Evolutionary conservation across 2,888 invertebrate species (phyloP).

Genomic region (Vesta saturnalis): DNA sequence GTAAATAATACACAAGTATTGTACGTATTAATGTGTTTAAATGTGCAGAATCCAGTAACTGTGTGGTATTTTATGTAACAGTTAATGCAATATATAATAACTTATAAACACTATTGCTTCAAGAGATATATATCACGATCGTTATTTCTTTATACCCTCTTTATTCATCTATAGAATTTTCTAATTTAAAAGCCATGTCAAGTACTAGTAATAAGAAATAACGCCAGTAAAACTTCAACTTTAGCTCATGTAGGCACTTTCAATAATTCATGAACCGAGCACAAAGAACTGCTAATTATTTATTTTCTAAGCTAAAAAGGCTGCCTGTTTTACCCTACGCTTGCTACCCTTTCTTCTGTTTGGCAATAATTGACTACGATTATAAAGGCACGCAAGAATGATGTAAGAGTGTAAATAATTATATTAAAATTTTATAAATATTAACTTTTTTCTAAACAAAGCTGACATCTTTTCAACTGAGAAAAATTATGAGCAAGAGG

Average conservation of each 20-base stretch:
- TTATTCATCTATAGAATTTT: slow-evolving; percentile 31
- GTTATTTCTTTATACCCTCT: slow-evolving; percentile 26
- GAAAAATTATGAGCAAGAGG: no score
- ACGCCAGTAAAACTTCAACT: slow-evolving; percentile 34
- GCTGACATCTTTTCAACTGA: no score
- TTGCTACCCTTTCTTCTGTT: slow-evolving; percentile 31
- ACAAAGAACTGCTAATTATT: slow-evolving; percentile 49
- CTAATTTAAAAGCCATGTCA: slow-evolving; percentile 39
- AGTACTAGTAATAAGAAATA: slow-evolving; percentile 37
- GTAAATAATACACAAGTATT: no score
- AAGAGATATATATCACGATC: background rate
- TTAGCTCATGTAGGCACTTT: slow-evolving; percentile 41
- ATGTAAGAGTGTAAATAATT: slow-evolving; percentile 19
- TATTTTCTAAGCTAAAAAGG: slow-evolving; percentile 48
- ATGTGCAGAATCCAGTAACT: no score
- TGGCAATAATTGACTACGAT: slow-evolving; percentile 35
- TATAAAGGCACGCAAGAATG: slow-evolving; percentile 35
- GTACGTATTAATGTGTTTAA: no score
- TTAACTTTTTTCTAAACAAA: background rate
- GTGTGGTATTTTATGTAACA: no score
- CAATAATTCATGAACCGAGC: slow-evolving; percentile 45
- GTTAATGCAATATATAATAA: no score
- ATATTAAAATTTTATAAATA: slow-evolving; percentile 9
- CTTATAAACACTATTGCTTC: no score
- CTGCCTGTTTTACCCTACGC: slow-evolving; percentile 28